Base-by-base conservation (phyloP, 2,113 vertebrate species). In the Malurus cyaneus region DNA sequence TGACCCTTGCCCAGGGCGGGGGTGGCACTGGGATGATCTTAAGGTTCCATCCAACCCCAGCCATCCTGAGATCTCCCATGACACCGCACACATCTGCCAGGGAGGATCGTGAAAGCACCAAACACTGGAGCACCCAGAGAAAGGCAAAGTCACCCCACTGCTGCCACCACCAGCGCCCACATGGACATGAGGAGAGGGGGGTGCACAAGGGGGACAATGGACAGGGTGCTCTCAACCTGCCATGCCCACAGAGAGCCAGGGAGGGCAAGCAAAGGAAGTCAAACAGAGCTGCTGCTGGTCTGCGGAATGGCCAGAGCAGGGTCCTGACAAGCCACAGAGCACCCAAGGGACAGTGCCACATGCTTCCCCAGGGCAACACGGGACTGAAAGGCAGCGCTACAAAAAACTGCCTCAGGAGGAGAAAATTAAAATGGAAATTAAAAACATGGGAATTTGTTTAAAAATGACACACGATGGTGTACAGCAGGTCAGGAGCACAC, bases 401-500 rank as follows among this genome's bases (percentile, higher is more conserved):
- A 56, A 32, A 31, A 44, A 52, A 20, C 12, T 31, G 14, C 34
- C n/a, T n/a, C 0, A 1, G 11, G 18, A 85, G 8, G 3, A 44
- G 5, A 42, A 72, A 52, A 46, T 4, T 8, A 46, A 6, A 56
- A 11, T 5, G 23, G 8, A 4, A 18, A 6, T 4, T 8, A 5
- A 5, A 3, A 18, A 24, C 25, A 4, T 0, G 4, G 12, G 13
- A n/a, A 26, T 47, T 73, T 47, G 29, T 19, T 39, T 54, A 41
- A 32, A 66, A 67, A 29, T 3, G 31, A 28, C 18, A 18, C 49
- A 24, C 28, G n/a, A 13, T 7, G 9, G 47, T 41, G 56, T n/a
- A 47, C 2, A 0, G 46, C 3, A 2, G 23, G 39, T 25, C 2
- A 0, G 54, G 18, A 56, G 21, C 17, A 60, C 34, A 21, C 0